Percentiles rank a stretch among this genome's conserved stretches.
Evolutionary conservation across 2,797 vertebrate species (phyloP).

Genomic region (Sebastes goodei): DNA sequence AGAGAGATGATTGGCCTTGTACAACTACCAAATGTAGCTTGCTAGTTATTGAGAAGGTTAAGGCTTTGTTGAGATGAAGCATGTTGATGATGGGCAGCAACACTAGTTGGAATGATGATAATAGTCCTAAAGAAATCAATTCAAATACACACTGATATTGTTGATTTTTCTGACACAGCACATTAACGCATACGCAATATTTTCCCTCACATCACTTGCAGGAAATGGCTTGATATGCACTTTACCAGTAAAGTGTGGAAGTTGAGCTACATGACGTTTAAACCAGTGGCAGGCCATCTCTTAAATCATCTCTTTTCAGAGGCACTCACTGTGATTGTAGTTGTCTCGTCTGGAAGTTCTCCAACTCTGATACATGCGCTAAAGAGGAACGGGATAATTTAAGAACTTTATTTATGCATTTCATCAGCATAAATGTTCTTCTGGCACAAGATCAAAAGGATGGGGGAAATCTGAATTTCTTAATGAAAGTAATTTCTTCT

Average conservation of each 20-base stretch:
- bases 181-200: constrained; percentile 10
- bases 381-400: constrained; percentile 83
- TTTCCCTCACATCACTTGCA: constrained; percentile 40
- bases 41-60: constrained; percentile 4
- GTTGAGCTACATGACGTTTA: constrained; percentile 47
- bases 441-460: constrained; percentile 87
- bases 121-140: neutral
- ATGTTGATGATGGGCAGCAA: neutral
- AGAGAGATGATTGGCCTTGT: constrained; percentile 2
- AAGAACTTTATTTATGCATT: constrained; percentile 88
- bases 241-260: constrained; percentile 52
- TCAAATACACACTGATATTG: neutral
- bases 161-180: constrained; percentile 6
- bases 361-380: constrained; percentile 79
- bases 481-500: constrained; percentile 89
- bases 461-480: constrained; percentile 85
- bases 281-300: constrained; percentile 66
- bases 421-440: constrained; percentile 89
- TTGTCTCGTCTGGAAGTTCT: constrained; percentile 85
- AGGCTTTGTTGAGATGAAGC: neutral
- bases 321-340: constrained; percentile 84
- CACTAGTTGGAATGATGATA: neutral
- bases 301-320: constrained; percentile 78
- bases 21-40: neutral
- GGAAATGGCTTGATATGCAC: constrained; percentile 48